A percentile compares a stretch with the other conserved stretches of the same genome.
Conservation (phyloP, 2,797 vertebrate genomes). For the Philypnodon macrostomus region DNA sequence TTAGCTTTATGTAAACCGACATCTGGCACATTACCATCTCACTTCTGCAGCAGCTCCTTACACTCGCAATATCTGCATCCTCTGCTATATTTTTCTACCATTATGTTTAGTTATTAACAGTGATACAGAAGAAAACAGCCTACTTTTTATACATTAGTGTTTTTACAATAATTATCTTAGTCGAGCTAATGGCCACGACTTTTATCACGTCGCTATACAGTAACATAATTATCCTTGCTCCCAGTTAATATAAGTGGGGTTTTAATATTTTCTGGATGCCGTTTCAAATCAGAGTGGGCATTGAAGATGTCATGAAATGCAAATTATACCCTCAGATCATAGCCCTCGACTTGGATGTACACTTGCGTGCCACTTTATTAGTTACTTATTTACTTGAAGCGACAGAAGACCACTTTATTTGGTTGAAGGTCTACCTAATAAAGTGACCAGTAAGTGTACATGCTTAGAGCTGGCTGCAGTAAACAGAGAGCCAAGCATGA, state of each 20-base stretch:
- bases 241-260: slow-evolving; percentile 16
- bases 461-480: slow-evolving; percentile 7
- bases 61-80: not conserved
- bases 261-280: slow-evolving; percentile 34
- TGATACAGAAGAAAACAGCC: slow-evolving; percentile 16
- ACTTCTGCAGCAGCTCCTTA: slow-evolving; percentile 14
- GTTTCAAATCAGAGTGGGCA: slow-evolving; percentile 26
- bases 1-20: slow-evolving; percentile 44
- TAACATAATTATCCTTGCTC: slow-evolving; percentile 24
- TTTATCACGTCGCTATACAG: slow-evolving; percentile 25
- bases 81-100: not conserved
- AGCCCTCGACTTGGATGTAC: too few relatives aligned
- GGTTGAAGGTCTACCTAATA: too few relatives aligned
- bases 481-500: not conserved
- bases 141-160: slow-evolving; percentile 14
- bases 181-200: slow-evolving; percentile 33
- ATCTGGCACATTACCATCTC: slow-evolving; percentile 36
- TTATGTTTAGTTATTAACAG: slow-evolving; percentile 16
- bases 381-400: too few relatives aligned
- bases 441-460: too few relatives aligned
- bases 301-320: slow-evolving; percentile 25
- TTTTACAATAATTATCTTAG: slow-evolving; percentile 30
- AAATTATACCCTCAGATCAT: slow-evolving; percentile 18
- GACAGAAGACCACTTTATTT: too few relatives aligned
- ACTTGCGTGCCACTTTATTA: too few relatives aligned